Percentiles rank a stretch among this genome's conserved stretches.
phyloP scores from a whole-genome alignment of 2,888 invertebrate species.

The Prosapia bicincta region DNA sequence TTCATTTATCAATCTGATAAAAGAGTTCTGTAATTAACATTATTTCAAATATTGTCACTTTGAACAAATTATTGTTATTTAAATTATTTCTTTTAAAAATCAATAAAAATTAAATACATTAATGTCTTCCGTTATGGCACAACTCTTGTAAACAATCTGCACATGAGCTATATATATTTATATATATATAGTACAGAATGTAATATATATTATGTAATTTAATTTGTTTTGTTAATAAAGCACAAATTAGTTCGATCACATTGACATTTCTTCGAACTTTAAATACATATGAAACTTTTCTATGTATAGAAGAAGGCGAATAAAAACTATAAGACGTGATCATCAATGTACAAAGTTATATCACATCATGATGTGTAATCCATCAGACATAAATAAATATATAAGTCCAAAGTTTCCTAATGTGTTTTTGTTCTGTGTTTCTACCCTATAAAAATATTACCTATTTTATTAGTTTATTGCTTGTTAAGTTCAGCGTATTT shows the following conservation, averaged over 20 bases:
- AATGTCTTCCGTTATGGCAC: background rate
- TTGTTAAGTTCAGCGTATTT: too few relatives aligned
- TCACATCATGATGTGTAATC: background rate
- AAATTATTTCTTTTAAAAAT: conserved; percentile 15
- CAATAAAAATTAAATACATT: conserved; percentile 4
- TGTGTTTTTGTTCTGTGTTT: background rate
- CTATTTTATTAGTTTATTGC: too few relatives aligned
- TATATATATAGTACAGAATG: too few relatives aligned
- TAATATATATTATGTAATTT: conserved; percentile 1
- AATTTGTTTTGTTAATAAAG: conserved; percentile 1
- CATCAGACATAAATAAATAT: background rate
- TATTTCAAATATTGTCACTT: background rate
- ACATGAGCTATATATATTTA: background rate
- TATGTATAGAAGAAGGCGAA: background rate
- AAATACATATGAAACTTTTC: background rate
- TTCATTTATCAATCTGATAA: background rate
- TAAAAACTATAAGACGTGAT: background rate
- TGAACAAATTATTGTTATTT: conserved; percentile 3
- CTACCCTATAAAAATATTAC: too few relatives aligned
- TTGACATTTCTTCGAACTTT: background rate
- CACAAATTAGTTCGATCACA: background rate
- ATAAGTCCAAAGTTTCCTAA: background rate
- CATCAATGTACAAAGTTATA: background rate
- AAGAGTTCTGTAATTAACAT: background rate
- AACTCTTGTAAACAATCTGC: background rate